Evolutionary conservation across 1,140 invertebrate genomes (phyloP).

Genomic region (Megalopta genalis): DNA sequence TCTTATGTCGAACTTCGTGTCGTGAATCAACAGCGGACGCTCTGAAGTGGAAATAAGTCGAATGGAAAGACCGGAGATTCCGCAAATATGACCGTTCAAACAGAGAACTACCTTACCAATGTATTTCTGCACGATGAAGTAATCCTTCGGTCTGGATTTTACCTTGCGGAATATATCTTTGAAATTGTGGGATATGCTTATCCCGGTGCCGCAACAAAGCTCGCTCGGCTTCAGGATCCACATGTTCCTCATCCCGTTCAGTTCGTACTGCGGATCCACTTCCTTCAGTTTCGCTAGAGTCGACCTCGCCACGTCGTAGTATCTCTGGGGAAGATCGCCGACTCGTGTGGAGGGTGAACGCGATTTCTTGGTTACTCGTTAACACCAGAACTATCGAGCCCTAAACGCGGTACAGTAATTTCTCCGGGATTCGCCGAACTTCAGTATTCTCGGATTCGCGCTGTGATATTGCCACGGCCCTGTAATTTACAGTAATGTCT

Average conservation of each 20-base stretch:
- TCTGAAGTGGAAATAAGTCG: conserved; percentile 79
- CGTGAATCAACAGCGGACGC: conserved; percentile 89
- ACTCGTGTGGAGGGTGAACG: too few species aligned
- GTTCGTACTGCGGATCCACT: conserved; percentile 84
- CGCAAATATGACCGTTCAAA: too few species aligned
- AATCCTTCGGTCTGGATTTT: conserved; percentile 82
- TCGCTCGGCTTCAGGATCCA: conserved; percentile 97
- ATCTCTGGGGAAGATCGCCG: conserved; percentile 20
- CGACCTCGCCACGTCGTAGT: conserved; percentile 63
- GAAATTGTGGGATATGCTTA: conserved; percentile 84
- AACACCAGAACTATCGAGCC: too few species aligned
- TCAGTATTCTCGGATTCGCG: too few species aligned
- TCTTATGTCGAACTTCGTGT: conserved; percentile 95
- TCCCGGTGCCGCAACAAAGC: conserved; percentile 92
- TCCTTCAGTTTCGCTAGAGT: conserved; percentile 82
- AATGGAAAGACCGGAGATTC: neutral
- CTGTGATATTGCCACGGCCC: too few species aligned
- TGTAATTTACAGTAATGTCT: too few species aligned
- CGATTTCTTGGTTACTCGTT: too few species aligned
- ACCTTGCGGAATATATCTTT: conserved; percentile 85
- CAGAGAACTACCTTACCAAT: conserved; percentile 85
- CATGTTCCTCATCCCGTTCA: conserved; percentile 91
- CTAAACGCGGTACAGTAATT: too few species aligned
- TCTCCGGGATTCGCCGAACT: too few species aligned
- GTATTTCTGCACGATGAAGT: conserved; percentile 95